Evolutionary conservation across 2,888 invertebrate genomes (phyloP).

Genomic region (Notodonta ziczac): DNA sequence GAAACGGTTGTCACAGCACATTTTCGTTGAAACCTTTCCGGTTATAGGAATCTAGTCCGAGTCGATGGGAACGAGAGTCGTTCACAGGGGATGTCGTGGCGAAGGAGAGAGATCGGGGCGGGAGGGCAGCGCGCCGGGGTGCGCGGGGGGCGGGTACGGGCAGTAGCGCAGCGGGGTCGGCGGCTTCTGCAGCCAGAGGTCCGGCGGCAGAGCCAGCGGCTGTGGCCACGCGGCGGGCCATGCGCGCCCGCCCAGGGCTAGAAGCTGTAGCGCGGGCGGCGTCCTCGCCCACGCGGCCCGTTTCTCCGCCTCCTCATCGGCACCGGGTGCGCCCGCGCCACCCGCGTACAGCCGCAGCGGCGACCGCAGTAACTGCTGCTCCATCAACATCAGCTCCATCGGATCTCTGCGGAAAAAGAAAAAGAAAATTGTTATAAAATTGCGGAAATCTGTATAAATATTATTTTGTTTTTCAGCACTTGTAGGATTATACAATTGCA

Average conservation of each 20-base stretch:
- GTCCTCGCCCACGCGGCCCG: slow-evolving; percentile 82
- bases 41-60: slow-evolving; percentile 22
- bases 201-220: slow-evolving; percentile 93
- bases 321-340: slow-evolving; percentile 85
- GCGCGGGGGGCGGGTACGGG: slow-evolving; percentile 85
- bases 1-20: slow-evolving; percentile 56
- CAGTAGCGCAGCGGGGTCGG: slow-evolving; percentile 84
- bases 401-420: slow-evolving; percentile 86
- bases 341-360: slow-evolving; percentile 88
- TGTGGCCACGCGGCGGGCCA: slow-evolving; percentile 95
- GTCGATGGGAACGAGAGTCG: slow-evolving; percentile 14
- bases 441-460: too few species aligned
- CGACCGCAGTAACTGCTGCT: slow-evolving; percentile 89
- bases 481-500: background rate
- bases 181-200: slow-evolving; percentile 97
- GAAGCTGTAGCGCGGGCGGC: slow-evolving; percentile 73
- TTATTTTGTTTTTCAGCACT: background rate
- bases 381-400: slow-evolving; percentile 91
- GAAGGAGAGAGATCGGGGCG: slow-evolving; percentile 67
- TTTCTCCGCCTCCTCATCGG: slow-evolving; percentile 85
- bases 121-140: slow-evolving; percentile 48
- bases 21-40: slow-evolving; percentile 29
- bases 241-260: slow-evolving; percentile 87
- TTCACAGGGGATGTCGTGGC: slow-evolving; percentile 76
- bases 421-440: slow-evolving; percentile 14